Percentiles rank a stretch among this genome's conserved stretches.
These are phyloP conservation scores for Micoletzkya japonica DNA, from an alignment of 2,888 invertebrate species.

Conservation along the genomic window DNA sequence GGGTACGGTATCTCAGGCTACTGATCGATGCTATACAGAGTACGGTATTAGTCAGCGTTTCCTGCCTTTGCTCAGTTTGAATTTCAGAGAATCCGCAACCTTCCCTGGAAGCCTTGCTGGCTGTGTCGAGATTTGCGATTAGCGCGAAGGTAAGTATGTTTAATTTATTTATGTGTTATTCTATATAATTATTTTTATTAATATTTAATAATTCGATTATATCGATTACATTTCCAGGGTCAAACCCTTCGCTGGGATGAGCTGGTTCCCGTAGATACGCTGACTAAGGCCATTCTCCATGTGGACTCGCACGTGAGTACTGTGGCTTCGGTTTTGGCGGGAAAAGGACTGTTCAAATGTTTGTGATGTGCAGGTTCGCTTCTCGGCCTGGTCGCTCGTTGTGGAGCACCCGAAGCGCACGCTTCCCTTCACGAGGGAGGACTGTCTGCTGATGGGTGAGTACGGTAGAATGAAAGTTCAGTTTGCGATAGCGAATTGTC, in stretches of 20 bases:
- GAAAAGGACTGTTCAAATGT: background rate
- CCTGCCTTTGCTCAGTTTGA: background rate
- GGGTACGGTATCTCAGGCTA: background rate
- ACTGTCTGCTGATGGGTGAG: constrained; percentile 32
- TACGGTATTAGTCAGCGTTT: background rate
- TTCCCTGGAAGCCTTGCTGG: constrained; percentile 3
- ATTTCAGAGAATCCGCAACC: background rate
- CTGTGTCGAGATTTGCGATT: constrained; percentile 24
- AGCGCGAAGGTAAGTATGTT: no score
- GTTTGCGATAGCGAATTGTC: no score
- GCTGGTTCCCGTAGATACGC: background rate
- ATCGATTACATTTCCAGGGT: no score
- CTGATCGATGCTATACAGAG: constrained; percentile 4
- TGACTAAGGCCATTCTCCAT: constrained; percentile 16
- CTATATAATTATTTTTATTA: no score
- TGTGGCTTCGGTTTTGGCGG: background rate
- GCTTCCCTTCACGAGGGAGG: constrained; percentile 30
- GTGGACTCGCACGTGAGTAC: background rate
- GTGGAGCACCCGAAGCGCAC: constrained; percentile 41
- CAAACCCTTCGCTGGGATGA: background rate
- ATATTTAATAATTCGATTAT: no score
- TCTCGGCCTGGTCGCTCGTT: constrained; percentile 39
- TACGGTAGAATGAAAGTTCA: no score
- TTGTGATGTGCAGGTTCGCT: constrained; percentile 34
- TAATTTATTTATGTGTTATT: no score